Conservation (phyloP, 2,797 vertebrate genomes). For the Masticophis lateralis region DNA sequence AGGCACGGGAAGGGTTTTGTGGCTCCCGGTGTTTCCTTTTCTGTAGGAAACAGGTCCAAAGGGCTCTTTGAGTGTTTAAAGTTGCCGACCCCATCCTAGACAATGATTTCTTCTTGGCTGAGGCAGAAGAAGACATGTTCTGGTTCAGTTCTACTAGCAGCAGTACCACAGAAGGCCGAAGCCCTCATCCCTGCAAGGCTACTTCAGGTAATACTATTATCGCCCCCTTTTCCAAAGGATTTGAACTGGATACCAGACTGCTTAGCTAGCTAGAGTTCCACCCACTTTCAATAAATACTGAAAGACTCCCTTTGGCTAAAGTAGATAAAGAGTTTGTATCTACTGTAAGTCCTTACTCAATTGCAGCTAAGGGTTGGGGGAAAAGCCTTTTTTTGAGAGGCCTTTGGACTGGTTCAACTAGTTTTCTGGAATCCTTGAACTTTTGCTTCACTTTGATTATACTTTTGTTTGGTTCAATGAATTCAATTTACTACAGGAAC, state of each 20-base stretch:
- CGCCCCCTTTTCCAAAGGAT: not conserved
- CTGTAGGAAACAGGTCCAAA: too few species aligned
- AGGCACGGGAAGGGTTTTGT: too few species aligned
- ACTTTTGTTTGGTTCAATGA: not conserved
- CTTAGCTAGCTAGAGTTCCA: not conserved
- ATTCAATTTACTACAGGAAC: not conserved
- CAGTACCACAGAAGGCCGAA: not conserved
- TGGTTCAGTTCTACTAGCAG: not conserved
- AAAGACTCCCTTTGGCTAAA: not conserved
- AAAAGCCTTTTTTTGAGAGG: not conserved
- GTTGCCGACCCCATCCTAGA: not conserved
- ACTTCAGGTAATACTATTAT: not conserved
- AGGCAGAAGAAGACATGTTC: not conserved
- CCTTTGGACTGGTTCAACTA: not conserved
- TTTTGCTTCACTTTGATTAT: not conserved
- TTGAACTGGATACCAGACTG: not conserved
- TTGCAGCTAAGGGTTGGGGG: not conserved
- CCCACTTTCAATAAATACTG: not conserved
- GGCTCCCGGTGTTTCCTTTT: too few species aligned
- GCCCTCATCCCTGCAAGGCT: not conserved
- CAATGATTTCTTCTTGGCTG: not conserved
- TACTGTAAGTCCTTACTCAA: not conserved
- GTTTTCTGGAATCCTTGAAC: not conserved
- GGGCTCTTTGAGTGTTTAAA: too few species aligned
- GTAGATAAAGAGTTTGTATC: not conserved